phyloP scores from a whole-genome alignment of 2,888 invertebrate genomes.

The Drepana falcataria region DNA sequence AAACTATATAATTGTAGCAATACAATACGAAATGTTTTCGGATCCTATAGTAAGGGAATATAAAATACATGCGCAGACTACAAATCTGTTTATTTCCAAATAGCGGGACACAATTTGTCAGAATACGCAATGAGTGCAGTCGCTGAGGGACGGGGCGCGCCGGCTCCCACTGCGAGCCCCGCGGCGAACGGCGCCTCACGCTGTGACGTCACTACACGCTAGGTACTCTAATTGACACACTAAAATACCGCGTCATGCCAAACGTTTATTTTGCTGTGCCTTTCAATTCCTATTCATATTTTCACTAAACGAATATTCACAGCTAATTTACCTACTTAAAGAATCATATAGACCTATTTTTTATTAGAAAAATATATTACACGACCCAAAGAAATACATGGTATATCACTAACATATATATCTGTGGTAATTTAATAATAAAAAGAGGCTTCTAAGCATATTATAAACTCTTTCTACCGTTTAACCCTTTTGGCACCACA shows the following conservation, averaged over 20 bases:
- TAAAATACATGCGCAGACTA: slow-evolving; percentile 37
- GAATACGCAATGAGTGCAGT: slow-evolving; percentile 39
- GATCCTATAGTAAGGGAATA: background rate
- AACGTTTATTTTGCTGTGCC: slow-evolving; percentile 33
- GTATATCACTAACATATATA: no score
- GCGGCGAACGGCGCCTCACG: slow-evolving; percentile 48
- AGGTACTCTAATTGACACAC: slow-evolving; percentile 74
- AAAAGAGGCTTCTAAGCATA: no score
- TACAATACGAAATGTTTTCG: no score
- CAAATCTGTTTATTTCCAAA: slow-evolving; percentile 34
- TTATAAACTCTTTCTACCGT: no score
- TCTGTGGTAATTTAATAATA: no score
- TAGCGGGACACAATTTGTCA: slow-evolving; percentile 56
- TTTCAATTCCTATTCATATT: slow-evolving; percentile 32
- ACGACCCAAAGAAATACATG: no score
- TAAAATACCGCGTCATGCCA: slow-evolving; percentile 61
- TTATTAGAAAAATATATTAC: no score
- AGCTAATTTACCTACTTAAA: background rate
- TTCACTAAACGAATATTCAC: slow-evolving; percentile 5
- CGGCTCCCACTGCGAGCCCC: slow-evolving; percentile 39
- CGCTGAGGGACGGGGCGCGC: slow-evolving; percentile 29
- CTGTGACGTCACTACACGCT: slow-evolving; percentile 65
- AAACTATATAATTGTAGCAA: no score
- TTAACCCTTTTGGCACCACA: no score
- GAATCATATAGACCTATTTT: no score